A percentile compares a stretch with the other conserved stretches of the same genome.
These are phyloP conservation scores for Phrynocephalus forsythii DNA, from an alignment of 2,797 vertebrate genomes.

Conservation along the genomic window DNA sequence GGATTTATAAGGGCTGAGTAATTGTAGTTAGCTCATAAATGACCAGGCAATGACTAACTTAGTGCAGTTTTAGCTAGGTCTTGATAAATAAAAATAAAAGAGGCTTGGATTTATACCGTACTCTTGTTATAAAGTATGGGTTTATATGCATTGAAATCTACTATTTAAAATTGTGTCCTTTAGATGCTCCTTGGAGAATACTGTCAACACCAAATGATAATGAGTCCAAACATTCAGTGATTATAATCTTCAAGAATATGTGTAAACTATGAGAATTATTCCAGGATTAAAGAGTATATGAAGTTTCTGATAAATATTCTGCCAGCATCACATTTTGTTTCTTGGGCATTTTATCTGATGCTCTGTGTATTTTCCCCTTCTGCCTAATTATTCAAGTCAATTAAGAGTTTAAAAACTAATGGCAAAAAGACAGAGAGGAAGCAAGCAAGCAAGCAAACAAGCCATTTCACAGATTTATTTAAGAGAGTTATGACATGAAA, in stretches of 20 bases:
- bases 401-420: neutral
- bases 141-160: accelerated
- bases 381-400: neutral
- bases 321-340: neutral
- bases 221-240: constrained; percentile 13
- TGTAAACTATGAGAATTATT: neutral
- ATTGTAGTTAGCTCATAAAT: constrained; percentile 7
- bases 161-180: neutral
- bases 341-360: neutral
- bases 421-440: neutral
- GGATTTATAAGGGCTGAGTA: neutral
- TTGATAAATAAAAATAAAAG: neutral
- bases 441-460: neutral
- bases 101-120: neutral
- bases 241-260: neutral
- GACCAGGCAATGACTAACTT: neutral
- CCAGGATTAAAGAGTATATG: neutral
- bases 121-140: accelerated
- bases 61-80: neutral
- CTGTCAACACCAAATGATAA: neutral
- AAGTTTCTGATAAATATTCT: neutral
- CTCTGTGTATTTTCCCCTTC: neutral
- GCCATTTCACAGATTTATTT: neutral
- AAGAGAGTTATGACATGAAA: neutral
- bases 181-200: neutral